Conservation (phyloP, 1,140 invertebrate genomes). For the Caerostris extrusa region DNA sequence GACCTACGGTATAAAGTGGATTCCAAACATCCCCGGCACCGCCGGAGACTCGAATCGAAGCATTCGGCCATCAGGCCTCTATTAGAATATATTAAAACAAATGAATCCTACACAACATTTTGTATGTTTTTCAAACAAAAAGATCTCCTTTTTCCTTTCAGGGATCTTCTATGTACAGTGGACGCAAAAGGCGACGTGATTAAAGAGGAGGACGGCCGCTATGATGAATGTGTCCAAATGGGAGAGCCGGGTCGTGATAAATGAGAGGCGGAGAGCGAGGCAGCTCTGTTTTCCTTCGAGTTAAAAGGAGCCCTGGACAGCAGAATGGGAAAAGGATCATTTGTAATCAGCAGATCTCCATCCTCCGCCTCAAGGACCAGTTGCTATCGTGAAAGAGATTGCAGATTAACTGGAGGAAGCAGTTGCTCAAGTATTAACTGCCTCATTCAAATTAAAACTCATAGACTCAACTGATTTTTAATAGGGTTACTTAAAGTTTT, state of each 20-base stretch:
- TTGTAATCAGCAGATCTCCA: conserved; percentile 24
- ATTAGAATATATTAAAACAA: too few species aligned
- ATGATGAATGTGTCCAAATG: conserved; percentile 21
- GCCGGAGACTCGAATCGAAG: too few species aligned
- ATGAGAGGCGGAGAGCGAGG: neutral
- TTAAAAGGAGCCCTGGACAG: conserved; percentile 6
- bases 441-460: neutral
- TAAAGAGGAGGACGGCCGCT: neutral
- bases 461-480: neutral
- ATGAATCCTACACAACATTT: too few species aligned
- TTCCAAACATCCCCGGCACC: too few species aligned
- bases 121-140: too few species aligned
- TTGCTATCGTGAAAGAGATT: neutral
- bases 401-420: neutral
- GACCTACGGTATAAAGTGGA: too few species aligned
- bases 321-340: conserved; percentile 28
- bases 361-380: neutral
- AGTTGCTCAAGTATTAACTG: neutral
- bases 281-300: conserved; percentile 11
- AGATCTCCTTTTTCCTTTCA: neutral
- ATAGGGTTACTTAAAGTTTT: neutral
- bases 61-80: too few species aligned
- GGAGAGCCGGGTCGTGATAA: neutral
- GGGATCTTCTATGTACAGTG: neutral
- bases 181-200: conserved; percentile 21